Evolutionary conservation across 1,140 invertebrate species (phyloP), one percentile per base, ranked within the genome.

Genomic region (Pantala flavescens): DNA sequence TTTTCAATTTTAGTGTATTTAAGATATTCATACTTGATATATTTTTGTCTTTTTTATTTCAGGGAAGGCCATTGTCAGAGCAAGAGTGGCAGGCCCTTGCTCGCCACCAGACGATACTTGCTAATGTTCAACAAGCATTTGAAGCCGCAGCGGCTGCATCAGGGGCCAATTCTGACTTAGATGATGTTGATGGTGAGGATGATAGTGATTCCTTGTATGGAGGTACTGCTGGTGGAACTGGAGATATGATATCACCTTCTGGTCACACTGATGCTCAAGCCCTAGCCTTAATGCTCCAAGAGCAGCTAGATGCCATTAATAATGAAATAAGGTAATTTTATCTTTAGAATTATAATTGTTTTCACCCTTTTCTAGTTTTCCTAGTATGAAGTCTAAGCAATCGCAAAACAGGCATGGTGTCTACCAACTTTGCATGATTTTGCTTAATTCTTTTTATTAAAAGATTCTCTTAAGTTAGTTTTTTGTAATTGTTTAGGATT

Each of bases 221-320:
- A 21, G 49, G 49, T 3, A 63, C 49, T 63, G 49, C 16, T 16
- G 49, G 49, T 19, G 49, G 49, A 77, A 84, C 86, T 28, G 91
- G 88, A 73, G 92, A 89, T 75, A 87, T 88, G 82, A 87, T 86
- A 84, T 93, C 86, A 81, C 93, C 89, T 9, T 90, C 88, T 0
- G 89, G 90, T 5, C 93, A 95, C 81, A 95, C 94, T 9, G 97
- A 99, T 83, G 97, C 98, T 36, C 97, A 99, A 82, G 96, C 97
- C 0, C 85, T 99, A 74, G 98, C 98, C 24, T 88, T 98, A 78
- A 98, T 99, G 95, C 86, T 99, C 76, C 98, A 99, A 84, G 97
- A 99, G 82, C 97, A 99, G 83, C 85, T 99, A 71, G 97, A 99
- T 85, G 98, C 98, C 77, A 99, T 99, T 79, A 99, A 99, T 84